These are phyloP conservation scores for Battus philenor DNA, from an alignment of 1,140 invertebrate species.

Conservation along the genomic window DNA sequence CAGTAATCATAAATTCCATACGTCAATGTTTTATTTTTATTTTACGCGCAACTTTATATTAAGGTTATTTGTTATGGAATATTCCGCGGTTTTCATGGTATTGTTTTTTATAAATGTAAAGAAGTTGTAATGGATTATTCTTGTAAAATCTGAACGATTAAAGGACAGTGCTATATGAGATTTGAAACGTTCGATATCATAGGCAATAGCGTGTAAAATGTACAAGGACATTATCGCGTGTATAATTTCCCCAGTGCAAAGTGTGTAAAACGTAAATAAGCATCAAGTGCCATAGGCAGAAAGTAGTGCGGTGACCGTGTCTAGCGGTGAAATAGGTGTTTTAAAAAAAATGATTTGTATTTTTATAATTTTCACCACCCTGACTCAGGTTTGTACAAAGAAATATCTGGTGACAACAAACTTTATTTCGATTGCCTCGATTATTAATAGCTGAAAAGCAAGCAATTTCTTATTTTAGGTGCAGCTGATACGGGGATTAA, in stretches of 20 bases:
- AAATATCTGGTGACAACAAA: neutral
- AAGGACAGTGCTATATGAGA: too few relatives aligned
- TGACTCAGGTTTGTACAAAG: constrained; percentile 25
- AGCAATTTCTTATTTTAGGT: constrained; percentile 29
- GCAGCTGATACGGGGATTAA: constrained; percentile 19
- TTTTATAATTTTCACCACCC: constrained; percentile 11
- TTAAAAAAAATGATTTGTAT: constrained; percentile 24
- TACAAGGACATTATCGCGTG: constrained; percentile 54
- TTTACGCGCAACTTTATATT: too few relatives aligned
- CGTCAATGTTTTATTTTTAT: too few relatives aligned
- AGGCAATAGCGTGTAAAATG: constrained; percentile 28
- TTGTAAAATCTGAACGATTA: too few relatives aligned
- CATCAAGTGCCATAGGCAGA: constrained; percentile 22
- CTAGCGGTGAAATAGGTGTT: constrained; percentile 28
- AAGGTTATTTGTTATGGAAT: too few relatives aligned
- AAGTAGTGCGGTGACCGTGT: constrained; percentile 36
- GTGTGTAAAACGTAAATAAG: constrained; percentile 39
- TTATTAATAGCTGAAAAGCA: neutral
- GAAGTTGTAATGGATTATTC: too few relatives aligned
- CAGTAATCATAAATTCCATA: too few relatives aligned
- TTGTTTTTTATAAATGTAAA: too few relatives aligned
- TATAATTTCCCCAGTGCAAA: constrained; percentile 50
- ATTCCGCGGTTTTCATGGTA: too few relatives aligned
- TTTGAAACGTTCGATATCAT: constrained; percentile 10
- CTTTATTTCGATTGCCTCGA: neutral